Base-by-base conservation (phyloP, 2,113 vertebrate species). In the Morone chrysops region DNA sequence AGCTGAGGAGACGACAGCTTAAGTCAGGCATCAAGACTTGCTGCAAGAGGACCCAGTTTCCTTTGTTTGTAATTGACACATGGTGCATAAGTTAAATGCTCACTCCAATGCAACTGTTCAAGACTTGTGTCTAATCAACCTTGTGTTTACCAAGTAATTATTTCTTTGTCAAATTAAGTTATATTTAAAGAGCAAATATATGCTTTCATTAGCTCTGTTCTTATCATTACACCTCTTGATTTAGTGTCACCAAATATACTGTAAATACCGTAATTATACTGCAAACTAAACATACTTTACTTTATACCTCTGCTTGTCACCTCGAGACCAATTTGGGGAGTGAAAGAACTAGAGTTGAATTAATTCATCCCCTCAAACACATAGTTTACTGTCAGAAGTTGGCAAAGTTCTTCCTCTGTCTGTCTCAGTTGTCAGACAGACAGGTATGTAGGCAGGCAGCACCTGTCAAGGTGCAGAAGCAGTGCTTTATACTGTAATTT, bases 401-500 rank as follows among this genome's bases (percentile, higher is more conserved):
- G 43, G 12, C n/a, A 20, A 51, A 73, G 20, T 67, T 70, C 53
- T 45, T 78, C n/a, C n/a, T 61, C 41, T 2, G 4, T 82, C 66
- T 70, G 36, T 36, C 67, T 87, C 56, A 51, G 73, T 70, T 76
- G 81, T 79, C 86, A 83, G 68, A 51, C 57, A 74, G 80, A 50
- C 60, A 54, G 60, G 67, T 80, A 51, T 54, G 77, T 47, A 53
- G 74, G 67, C 75, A 82, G 79, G 48, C 79, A 70, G 71, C 73
- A 68, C 53, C 81, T 84, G 87, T 72, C 83, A 79, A 68, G 82
- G 48, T 78, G 63, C 75, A 86, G 69, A 81, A 60, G 60, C 38
- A 17, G 20, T 63, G 86, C 87, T 91, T 92, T 89, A 90, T 84
- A 70, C 74, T 41, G 14, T 69, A 12, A 73, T 89, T 87, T 89